phyloP scores from a whole-genome alignment of 1,140 invertebrate species.

The Heliconius eleuchia region DNA sequence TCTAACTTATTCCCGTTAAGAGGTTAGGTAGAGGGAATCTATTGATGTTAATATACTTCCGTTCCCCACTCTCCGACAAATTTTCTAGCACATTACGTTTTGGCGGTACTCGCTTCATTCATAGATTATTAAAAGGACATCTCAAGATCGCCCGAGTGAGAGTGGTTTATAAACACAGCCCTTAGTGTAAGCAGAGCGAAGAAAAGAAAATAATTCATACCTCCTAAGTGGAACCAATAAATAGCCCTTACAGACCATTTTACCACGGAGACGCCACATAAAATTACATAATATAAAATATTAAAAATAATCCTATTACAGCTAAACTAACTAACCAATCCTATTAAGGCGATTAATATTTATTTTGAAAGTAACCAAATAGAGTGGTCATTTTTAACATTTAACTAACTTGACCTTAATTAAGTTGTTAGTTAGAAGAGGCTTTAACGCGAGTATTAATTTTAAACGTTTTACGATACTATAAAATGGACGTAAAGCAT shows the following conservation, averaged over 20 bases:
- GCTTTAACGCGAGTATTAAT: slow-evolving; percentile 12
- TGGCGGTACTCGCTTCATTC: too few relatives aligned
- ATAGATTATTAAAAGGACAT: too few relatives aligned
- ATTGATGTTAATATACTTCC: too few relatives aligned
- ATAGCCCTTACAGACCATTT: background rate
- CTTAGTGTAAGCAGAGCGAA: background rate
- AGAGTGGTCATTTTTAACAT: background rate
- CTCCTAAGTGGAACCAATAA: background rate
- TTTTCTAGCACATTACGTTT: too few relatives aligned
- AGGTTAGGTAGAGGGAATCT: too few relatives aligned
- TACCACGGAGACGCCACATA: background rate
- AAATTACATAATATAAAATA: background rate
- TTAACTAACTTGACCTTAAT: slow-evolving; percentile 24
- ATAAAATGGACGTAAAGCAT: slow-evolving; percentile 14
- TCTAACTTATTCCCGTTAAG: background rate
- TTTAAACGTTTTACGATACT: slow-evolving; percentile 19
- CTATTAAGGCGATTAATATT: background rate
- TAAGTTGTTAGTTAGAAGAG: background rate
- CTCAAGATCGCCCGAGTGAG: too few relatives aligned
- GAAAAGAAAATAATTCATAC: background rate
- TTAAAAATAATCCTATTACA: background rate
- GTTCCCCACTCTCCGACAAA: too few relatives aligned
- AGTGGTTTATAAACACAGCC: too few relatives aligned
- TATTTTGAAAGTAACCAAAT: slow-evolving; percentile 7
- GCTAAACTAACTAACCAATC: background rate